phyloP scores from a whole-genome alignment of 1,140 invertebrate species.

The Drosophila lacertosa region DNA sequence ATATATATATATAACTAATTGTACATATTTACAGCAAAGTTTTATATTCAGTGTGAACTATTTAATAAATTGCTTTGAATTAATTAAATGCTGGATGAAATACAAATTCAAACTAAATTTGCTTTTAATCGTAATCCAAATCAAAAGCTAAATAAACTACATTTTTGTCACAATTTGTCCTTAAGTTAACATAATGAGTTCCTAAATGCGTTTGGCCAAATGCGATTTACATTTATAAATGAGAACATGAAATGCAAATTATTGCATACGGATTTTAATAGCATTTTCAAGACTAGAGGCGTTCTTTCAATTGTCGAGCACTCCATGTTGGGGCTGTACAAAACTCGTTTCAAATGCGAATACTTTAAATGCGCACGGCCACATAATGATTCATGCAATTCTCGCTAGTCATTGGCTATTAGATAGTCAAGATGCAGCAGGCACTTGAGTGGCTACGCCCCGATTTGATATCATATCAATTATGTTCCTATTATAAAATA shows the following conservation, averaged over 20 bases:
- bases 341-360: constrained; percentile 40
- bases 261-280: constrained; percentile 1
- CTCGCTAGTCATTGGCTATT: constrained; percentile 44
- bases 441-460: constrained; percentile 51
- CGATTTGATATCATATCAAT: constrained; percentile 33
- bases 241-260: constrained; percentile 23
- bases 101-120: constrained; percentile 44
- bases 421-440: constrained; percentile 50
- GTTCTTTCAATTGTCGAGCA: constrained; percentile 11
- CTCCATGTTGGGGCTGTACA: neutral
- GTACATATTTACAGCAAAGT: constrained; percentile 66
- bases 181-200: constrained; percentile 18
- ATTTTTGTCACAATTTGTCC: constrained; percentile 42
- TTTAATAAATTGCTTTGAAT: constrained; percentile 18
- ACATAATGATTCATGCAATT: constrained; percentile 2
- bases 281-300: constrained; percentile 31
- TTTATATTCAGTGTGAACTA: constrained; percentile 22
- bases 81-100: constrained; percentile 54
- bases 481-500: constrained; percentile 45
- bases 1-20: constrained; percentile 45
- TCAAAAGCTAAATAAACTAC: constrained; percentile 34
- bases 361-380: constrained; percentile 54
- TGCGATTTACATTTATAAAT: constrained; percentile 19
- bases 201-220: constrained; percentile 17
- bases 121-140: constrained; percentile 20